Evolutionary conservation across 1,140 invertebrate species (phyloP), one percentile per base, ranked within the genome.

Genomic region (Protaetia brevitarsis): DNA sequence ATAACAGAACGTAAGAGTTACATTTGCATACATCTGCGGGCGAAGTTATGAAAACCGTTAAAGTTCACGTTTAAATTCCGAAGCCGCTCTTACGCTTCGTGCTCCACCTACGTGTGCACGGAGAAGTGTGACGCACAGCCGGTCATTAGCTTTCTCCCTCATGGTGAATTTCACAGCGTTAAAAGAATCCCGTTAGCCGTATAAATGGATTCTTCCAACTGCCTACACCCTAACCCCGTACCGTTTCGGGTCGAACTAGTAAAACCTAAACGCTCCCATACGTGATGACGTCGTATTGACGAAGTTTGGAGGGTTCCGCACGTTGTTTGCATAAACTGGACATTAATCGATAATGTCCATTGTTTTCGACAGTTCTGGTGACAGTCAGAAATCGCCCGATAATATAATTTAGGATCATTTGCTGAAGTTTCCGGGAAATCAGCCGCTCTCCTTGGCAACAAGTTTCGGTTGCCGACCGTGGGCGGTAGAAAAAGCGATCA

Each of bases 141-240:
- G 19, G 41, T 51, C 41, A 51, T 51, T 51, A 51, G 16, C 6
- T 21, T 23, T 19, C 16, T 51, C 41, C 16, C 41, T 51, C 41
- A 26, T 51, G 41, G 41, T 19, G 41, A 51, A 51, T 1, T 23
- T 51, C 41, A 51, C 19, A 8, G 19, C 41, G 13, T 23, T 19
- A 51, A 51, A 51, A 51, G 41, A 51, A 51, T 51, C 26, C 41
- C 41, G 41, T 51, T 51, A 51, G 26, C 6, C 41, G 41, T 51
- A 23, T 23, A 51, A 51, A 51, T 23, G 41, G 41, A 23, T 51
- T 51, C 41, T 51, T 51, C 41, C 19, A 51, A 23, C 41, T 51
- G 26, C 19, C 41, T 23, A 51, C 41, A 51, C 8, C 31, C 41
- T 51, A 10, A 19, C 41, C 8, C 19, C 10, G 21, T 23, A 23